These are phyloP conservation scores for Halichoerus grypus DNA, from an alignment of 2,113 vertebrate species.

Conservation along the genomic window DNA sequence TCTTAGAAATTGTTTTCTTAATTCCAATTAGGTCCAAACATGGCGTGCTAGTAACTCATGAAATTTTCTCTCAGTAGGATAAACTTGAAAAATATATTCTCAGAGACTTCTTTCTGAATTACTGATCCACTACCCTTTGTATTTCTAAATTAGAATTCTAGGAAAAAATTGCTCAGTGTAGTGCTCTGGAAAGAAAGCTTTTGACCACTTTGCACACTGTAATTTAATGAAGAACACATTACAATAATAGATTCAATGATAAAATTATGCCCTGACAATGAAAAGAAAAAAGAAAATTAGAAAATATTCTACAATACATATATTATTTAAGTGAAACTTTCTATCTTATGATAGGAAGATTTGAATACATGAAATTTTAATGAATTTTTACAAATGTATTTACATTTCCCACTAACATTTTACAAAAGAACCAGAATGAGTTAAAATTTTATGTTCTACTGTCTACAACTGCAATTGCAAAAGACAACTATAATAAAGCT, in stretches of 20 bases:
- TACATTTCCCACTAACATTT: background rate
- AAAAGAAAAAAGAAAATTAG: background rate
- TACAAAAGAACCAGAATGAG: background rate
- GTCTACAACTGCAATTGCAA: background rate
- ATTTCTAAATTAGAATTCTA: background rate
- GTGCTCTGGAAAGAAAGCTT: background rate
- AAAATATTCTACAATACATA: background rate
- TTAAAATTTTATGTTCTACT: background rate
- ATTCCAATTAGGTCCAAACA: background rate
- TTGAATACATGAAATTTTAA: background rate
- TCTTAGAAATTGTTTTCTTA: constrained; percentile 45
- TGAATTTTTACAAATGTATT: background rate
- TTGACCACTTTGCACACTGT: background rate
- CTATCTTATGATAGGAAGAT: background rate
- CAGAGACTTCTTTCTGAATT: background rate
- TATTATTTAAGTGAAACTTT: background rate
- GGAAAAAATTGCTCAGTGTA: background rate
- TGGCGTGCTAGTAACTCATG: background rate
- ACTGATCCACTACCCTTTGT: background rate
- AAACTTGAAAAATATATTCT: background rate
- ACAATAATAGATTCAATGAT: background rate
- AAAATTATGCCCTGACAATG: background rate
- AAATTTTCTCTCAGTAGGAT: background rate
- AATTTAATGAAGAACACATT: background rate
- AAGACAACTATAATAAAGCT: background rate